Percentiles rank a stretch among this genome's conserved stretches.
phyloP scores from a whole-genome alignment of 2,113 vertebrate species.

The Pituophis catenifer region DNA sequence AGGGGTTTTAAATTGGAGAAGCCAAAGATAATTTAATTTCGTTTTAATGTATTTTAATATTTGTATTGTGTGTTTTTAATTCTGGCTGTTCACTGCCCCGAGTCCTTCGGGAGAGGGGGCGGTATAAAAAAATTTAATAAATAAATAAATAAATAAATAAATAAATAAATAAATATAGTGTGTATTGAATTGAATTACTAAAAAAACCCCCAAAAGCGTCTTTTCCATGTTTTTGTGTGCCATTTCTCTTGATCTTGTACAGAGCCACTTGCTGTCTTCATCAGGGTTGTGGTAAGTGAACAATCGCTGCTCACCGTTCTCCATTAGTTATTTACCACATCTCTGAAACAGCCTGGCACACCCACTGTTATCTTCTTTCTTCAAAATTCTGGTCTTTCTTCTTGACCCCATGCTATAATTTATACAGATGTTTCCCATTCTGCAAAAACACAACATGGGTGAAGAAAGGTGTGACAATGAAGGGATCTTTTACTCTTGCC shows the following conservation, averaged over 20 bases:
- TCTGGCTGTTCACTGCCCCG: too few relatives aligned
- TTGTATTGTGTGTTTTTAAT: too few relatives aligned
- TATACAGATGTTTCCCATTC: not conserved
- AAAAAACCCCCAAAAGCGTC: not conserved
- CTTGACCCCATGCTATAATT: not conserved
- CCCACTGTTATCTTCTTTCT: not conserved
- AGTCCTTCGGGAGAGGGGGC: too few relatives aligned
- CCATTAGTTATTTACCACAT: not conserved
- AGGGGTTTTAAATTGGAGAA: too few relatives aligned
- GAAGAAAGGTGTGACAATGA: not conserved
- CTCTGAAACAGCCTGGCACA: not conserved
- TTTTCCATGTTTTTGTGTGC: not conserved
- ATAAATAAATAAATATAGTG: too few relatives aligned
- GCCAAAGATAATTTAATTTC: too few relatives aligned
- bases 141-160: too few relatives aligned
- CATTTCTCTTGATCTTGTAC: not conserved
- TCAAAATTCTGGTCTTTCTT: not conserved
- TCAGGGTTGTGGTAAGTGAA: not conserved
- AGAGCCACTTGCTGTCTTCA: not conserved
- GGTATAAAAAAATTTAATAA: too few relatives aligned
- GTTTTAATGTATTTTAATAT: too few relatives aligned
- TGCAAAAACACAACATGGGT: not conserved
- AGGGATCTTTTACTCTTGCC: not conserved
- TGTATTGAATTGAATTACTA: not conserved
- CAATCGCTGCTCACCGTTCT: constrained; percentile 6